Percentiles rank a stretch among this genome's conserved stretches.
Conservation (phyloP, 2,888 invertebrate genomes). For the Troglohyphantes excavatus region DNA sequence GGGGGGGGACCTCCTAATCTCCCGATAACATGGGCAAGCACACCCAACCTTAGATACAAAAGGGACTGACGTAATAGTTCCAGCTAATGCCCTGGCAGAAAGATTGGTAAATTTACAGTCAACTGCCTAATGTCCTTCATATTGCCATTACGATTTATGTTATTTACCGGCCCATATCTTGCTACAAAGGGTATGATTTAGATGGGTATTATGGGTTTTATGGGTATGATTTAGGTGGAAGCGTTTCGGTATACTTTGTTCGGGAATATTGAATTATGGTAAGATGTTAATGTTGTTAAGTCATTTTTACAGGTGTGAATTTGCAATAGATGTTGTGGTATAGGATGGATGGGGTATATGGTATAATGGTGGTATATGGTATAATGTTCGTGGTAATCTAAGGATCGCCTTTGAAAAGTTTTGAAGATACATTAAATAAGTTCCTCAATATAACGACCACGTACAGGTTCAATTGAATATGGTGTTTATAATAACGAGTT, state of each 20-base stretch:
- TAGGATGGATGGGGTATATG: no score
- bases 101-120: neutral
- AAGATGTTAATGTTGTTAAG: neutral
- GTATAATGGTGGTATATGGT: no score
- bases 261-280: no score
- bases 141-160: neutral
- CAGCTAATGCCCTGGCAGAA: neutral
- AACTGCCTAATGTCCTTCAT: neutral
- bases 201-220: no score
- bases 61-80: neutral
- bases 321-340: no score
- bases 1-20: neutral
- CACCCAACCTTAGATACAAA: neutral
- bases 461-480: no score
- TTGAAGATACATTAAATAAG: no score
- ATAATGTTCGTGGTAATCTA: no score
- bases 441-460: no score
- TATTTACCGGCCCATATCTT: neutral
- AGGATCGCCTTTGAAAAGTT: no score
- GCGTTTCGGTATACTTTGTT: neutral
- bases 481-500: no score
- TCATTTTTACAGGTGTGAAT: neutral
- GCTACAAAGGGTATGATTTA: neutral
- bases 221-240: no score
- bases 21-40: neutral